phyloP scores from a whole-genome alignment of 2,113 vertebrate genomes.

The Raphicerus campestris region DNA sequence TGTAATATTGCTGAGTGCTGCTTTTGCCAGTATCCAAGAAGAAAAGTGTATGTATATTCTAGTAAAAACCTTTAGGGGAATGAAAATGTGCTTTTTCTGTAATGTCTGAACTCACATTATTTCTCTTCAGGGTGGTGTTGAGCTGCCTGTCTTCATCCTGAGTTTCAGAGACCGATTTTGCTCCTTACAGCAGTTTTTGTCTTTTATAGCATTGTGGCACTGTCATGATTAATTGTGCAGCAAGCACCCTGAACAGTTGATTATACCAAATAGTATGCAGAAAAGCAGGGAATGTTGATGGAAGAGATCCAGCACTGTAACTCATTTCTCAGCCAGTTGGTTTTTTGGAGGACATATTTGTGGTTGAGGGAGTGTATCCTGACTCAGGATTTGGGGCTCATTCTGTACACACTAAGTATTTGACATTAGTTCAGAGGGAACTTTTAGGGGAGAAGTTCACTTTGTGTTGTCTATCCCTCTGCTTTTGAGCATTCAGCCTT shows the following conservation, averaged over 20 bases:
- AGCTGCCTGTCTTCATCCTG: neutral
- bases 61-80: neutral
- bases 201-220: neutral
- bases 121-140: neutral
- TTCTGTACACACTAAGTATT: neutral
- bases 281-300: neutral
- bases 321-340: neutral
- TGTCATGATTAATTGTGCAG: neutral
- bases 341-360: constrained; percentile 1
- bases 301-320: neutral
- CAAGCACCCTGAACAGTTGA: neutral
- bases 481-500: neutral
- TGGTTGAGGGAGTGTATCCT: neutral
- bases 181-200: neutral
- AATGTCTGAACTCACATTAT: neutral
- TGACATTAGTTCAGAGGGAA: neutral
- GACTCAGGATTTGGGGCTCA: neutral
- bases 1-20: neutral
- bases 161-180: constrained; percentile 1
- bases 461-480: neutral
- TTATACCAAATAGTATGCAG: neutral
- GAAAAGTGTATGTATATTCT: neutral
- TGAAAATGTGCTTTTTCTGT: neutral
- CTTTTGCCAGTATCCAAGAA: neutral
- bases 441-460: neutral